Base-by-base conservation (phyloP, 2,797 vertebrate genomes). In the Urophycis tenuis region DNA sequence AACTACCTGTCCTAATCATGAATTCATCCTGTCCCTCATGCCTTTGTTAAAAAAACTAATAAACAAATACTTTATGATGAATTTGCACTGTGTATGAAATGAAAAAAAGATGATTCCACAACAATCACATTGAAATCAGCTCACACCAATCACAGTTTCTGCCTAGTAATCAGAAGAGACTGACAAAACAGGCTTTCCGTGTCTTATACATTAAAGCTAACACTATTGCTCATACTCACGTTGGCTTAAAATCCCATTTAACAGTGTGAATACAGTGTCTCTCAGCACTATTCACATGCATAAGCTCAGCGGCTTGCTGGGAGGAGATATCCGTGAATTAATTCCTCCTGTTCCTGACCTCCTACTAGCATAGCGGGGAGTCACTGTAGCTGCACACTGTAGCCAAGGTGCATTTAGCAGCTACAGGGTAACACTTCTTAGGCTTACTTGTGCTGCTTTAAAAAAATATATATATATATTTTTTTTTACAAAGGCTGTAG, bases 251-350 rank as follows among this genome's bases (percentile, higher is more conserved):
- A n/a, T 60, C 53, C 53, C n/a, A 25, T n/a, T 60, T 9, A 60
- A n/a, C 53, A 60, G 53, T 25, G 53, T 25, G n/a, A 25, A 60
- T 70, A 32, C 67, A 70, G 67, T 15, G 15, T 67, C 15, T 14
- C 31, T 30, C 30, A 30, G 67, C 17, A 70, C 67, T 14, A 30
- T 9, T 70, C 29, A 70, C 67, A 70, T 30, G 15, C 30, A 32
- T 32, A 70, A 70, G 12, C 36, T 73, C 33, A 73, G 53, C 5
- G n/a, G 53, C 53, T 60, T 60, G 53, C 53, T 60, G 53, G n/a
- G 53, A 60, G 67, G 31, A 32, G 67, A 70, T 69, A 69, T 70
- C 30, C 12, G 9, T 70, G 67, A 30, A 70, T 70, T 70, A 70
- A 70, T 70, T 70, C 31, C 30, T 32, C 29, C 67, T 32, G 53